Evolutionary conservation across 2,113 vertebrate genomes (phyloP).

Genomic region (Ardeotis arabs): DNA sequence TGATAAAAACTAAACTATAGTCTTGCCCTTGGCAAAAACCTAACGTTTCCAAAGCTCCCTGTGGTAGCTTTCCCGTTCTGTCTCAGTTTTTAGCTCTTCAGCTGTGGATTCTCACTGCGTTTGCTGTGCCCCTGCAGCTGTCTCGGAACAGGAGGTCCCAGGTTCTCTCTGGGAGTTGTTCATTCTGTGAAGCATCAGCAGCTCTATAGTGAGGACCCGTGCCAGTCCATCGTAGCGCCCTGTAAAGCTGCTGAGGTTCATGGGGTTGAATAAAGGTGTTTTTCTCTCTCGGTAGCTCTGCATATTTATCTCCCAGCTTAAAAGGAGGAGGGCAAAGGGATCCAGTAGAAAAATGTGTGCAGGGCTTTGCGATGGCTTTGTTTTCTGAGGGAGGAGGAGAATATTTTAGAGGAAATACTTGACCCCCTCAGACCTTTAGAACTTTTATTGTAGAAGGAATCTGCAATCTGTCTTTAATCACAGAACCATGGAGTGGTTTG

Average conservation of each 20-base stretch:
- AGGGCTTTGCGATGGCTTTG: background rate
- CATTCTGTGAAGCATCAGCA: background rate
- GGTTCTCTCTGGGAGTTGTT: background rate
- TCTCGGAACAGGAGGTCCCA: background rate
- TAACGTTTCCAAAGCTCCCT: background rate
- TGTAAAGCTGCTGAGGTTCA: background rate
- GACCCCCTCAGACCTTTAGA: background rate
- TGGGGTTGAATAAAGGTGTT: background rate
- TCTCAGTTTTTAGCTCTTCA: background rate
- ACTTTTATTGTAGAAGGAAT: background rate
- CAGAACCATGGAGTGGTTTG: background rate
- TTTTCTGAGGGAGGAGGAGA: background rate
- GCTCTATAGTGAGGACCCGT: background rate
- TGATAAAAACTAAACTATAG: background rate
- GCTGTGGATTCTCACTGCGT: background rate
- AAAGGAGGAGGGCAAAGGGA: background rate
- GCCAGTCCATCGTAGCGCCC: background rate
- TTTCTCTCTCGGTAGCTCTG: background rate
- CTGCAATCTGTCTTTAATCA: background rate
- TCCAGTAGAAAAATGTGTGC: background rate
- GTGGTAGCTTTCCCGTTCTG: background rate
- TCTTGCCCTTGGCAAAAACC: background rate
- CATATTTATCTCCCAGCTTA: background rate
- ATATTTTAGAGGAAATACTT: background rate
- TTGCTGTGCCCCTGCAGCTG: background rate